Evolutionary conservation across 1,140 invertebrate genomes (phyloP).

Genomic region (Zaprionus vittiger): DNA sequence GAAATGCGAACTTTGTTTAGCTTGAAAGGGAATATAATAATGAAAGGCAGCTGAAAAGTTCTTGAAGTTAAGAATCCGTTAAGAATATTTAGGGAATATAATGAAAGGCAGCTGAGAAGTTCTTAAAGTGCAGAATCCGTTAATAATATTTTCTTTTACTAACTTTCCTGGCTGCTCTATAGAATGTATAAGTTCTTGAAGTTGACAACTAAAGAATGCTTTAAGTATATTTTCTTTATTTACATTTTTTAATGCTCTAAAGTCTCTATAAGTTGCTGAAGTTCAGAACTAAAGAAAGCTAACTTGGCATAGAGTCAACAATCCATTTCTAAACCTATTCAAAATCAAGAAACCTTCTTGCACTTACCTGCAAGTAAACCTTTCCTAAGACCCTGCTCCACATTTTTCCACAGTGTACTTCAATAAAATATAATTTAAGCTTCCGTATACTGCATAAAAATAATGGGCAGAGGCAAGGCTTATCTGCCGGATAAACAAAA

Average conservation of each 20-base stretch:
- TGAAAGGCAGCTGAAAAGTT: background rate
- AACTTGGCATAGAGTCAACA: background rate
- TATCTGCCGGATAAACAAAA: slow-evolving; percentile 13
- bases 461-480: slow-evolving; percentile 5
- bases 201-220: background rate
- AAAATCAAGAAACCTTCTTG: no score
- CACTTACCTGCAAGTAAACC: background rate
- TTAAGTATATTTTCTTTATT: background rate
- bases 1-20: background rate
- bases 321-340: background rate
- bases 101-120: background rate
- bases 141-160: background rate
- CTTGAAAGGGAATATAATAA: no score
- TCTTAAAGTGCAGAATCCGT: background rate
- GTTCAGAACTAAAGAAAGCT: background rate
- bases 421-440: background rate
- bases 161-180: no score
- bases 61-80: background rate
- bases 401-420: background rate
- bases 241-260: no score
- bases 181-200: background rate
- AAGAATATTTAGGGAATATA: background rate
- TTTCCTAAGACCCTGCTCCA: background rate
- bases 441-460: background rate
- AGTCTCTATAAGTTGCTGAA: no score